phyloP scores from a whole-genome alignment of 2,888 invertebrate genomes.

The Bellardia pandia region DNA sequence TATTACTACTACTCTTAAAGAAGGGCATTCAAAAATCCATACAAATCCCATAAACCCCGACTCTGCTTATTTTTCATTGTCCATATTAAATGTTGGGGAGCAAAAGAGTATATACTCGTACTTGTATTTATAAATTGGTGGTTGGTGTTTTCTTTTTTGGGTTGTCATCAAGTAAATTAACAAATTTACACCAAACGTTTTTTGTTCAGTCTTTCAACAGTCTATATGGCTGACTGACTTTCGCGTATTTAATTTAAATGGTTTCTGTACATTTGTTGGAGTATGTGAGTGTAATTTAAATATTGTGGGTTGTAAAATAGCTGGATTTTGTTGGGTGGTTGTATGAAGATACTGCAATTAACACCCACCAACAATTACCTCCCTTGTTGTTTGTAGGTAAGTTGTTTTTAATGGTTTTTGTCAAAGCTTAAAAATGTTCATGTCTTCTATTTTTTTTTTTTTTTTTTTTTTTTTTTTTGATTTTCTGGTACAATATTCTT shows the following conservation, averaged over 20 bases:
- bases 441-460: constrained; percentile 50
- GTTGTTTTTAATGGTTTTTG: constrained; percentile 72
- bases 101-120: not conserved
- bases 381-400: constrained; percentile 43
- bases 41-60: not conserved
- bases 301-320: constrained; percentile 74
- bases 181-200: constrained; percentile 80
- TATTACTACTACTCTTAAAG: not conserved
- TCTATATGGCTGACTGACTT: constrained; percentile 44
- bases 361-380: constrained; percentile 13
- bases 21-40: not conserved
- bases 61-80: not conserved
- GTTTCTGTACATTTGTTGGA: constrained; percentile 73
- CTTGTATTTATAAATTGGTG: constrained; percentile 48
- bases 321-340: constrained; percentile 35
- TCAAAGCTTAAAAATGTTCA: constrained; percentile 72
- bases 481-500: constrained; percentile 22
- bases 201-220: constrained; percentile 22
- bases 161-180: constrained; percentile 81
- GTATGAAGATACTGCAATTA: constrained; percentile 1
- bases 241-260: constrained; percentile 68
- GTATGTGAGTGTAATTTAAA: constrained; percentile 13
- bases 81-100: constrained; percentile 6
- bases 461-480: constrained; percentile 38
- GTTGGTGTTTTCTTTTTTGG: constrained; percentile 57